Evolutionary conservation across 2,888 invertebrate species (phyloP).

Genomic region (Drosophila birchii): DNA sequence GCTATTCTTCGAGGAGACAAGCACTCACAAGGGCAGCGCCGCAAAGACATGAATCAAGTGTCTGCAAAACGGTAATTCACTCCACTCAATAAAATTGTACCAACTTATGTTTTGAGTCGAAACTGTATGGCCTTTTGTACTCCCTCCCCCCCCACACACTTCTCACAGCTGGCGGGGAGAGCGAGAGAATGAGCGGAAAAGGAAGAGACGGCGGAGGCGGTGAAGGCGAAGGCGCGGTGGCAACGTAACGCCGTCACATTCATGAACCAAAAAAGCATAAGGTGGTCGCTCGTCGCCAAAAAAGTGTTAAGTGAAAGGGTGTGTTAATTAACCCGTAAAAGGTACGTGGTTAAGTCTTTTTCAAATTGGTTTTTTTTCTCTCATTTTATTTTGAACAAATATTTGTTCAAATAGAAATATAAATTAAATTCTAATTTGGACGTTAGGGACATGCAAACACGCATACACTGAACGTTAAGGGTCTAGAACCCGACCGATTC

Average conservation of each 20-base stretch:
- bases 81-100: constrained; percentile 19
- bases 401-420: neutral
- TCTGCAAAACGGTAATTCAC: neutral
- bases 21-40: constrained; percentile 7
- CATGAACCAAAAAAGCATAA: neutral
- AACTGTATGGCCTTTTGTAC: constrained; percentile 10
- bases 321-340: neutral
- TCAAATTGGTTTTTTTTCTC: neutral
- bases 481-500: neutral
- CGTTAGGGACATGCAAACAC: no score
- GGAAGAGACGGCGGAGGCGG: neutral
- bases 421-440: no score
- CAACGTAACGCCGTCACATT: neutral
- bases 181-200: neutral
- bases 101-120: constrained; percentile 6
- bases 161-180: neutral
- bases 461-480: neutral
- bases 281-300: constrained; percentile 1
- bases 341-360: neutral
- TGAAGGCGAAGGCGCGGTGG: neutral
- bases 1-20: constrained; percentile 89
- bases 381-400: neutral
- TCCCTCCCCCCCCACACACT: constrained; percentile 2
- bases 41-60: neutral
- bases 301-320: neutral